Percentiles rank a stretch among this genome's conserved stretches.
These are phyloP conservation scores for Muscidifurax raptorellus DNA, from an alignment of 1,140 invertebrate species.

Conservation along the genomic window DNA sequence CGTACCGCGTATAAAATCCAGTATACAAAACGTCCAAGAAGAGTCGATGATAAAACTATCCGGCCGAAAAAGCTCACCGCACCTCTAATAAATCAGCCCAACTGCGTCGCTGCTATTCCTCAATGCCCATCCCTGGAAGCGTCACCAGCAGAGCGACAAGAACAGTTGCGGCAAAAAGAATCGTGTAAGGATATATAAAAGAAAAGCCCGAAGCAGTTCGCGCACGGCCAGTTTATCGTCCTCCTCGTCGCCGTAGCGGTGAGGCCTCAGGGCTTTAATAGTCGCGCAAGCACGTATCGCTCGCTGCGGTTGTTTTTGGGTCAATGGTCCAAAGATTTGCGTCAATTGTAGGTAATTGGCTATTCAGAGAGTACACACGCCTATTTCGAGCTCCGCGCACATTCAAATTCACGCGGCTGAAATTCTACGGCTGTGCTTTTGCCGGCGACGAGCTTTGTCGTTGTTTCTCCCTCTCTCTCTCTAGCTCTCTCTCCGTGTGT, in stretches of 20 bases:
- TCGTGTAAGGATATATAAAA: neutral
- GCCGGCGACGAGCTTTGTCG: neutral
- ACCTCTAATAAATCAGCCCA: neutral
- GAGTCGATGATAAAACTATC: neutral
- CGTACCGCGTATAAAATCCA: neutral
- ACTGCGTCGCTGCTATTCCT: neutral
- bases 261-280: neutral
- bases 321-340: slow-evolving; percentile 26
- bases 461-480: neutral
- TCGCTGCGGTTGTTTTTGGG: neutral
- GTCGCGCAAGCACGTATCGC: neutral
- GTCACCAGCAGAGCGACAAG: too few relatives aligned
- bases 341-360: slow-evolving; percentile 26
- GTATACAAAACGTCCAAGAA: neutral
- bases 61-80: too few relatives aligned
- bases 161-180: neutral
- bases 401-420: neutral
- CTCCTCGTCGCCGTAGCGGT: neutral
- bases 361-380: slow-evolving; percentile 9
- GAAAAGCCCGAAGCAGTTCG: neutral
- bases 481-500: too few relatives aligned
- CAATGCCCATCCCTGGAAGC: neutral
- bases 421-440: neutral
- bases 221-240: neutral
- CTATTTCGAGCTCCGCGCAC: neutral